Evolutionary conservation across 2,888 invertebrate genomes (phyloP), one percentile per base, ranked within the genome.

Genomic region (Mechanitis mazaeus): DNA sequence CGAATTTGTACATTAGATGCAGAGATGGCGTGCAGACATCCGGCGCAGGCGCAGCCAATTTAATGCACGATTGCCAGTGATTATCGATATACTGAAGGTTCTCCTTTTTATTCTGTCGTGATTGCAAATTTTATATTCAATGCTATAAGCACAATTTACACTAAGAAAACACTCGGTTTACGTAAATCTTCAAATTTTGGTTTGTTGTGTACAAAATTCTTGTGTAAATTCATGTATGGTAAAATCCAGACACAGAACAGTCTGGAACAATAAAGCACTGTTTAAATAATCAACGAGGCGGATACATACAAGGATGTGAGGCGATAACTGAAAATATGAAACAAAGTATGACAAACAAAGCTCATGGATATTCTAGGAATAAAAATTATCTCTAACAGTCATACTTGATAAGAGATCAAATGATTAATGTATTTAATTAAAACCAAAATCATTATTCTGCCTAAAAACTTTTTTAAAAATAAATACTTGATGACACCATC

Each of bases 1-100:
- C 42, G 42, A 42, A 42, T 42, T 9, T 42, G 7, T 42, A 42
- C 42, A 42, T 42, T 42, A 42, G 42, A 42, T 42, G 42, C 45
- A 58, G 73, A 42, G 9, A 42, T 42, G 42, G 45, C 59, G 73
- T 67, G 72, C 80, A 81, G 78, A 80, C 81, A 81, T 83, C 85
- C 85, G 84, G 81, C 77, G 75, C 68, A 64, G 50, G 58, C 60
- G 56, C 60, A 74, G 65, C 69, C 82, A 81, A 84, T 84, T 85
- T 84, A 76, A 74, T 78, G 84, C 76, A 77, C 72, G 75, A 85
- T 80, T 73, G 77, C 77, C 66, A 67, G 59, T 72, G 72, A 70
- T 75, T 78, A 82, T 78, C 73, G 75, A 61, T 65, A 56, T 55
- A 59, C 54, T 54, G 46, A 53, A 54, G 60, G 64, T 61, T 58